phyloP scores from a whole-genome alignment of 1,140 invertebrate species.

The Drosophila grimshawi region DNA sequence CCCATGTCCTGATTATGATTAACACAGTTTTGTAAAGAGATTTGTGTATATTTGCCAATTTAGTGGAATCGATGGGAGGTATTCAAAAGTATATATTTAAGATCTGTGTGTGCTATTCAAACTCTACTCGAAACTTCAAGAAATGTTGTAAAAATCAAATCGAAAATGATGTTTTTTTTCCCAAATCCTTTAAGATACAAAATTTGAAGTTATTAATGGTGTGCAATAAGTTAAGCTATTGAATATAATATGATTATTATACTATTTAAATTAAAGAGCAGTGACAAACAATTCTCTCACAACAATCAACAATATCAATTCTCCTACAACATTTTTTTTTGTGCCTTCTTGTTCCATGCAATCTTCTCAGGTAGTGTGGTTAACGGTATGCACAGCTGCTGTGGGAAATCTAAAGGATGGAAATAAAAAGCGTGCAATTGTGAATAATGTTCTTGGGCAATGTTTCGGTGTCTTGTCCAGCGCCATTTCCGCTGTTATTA shows the following conservation, averaged over 20 bases:
- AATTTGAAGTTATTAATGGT: background rate
- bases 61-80: background rate
- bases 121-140: too few species aligned
- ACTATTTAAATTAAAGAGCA: constrained; percentile 7
- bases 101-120: background rate
- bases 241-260: constrained; percentile 9
- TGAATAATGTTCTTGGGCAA: constrained; percentile 92
- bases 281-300: constrained; percentile 5
- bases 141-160: too few species aligned
- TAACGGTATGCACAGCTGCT: constrained; percentile 92
- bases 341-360: constrained; percentile 58
- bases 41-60: background rate
- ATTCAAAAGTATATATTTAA: background rate
- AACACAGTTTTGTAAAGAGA: too few species aligned
- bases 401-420: constrained; percentile 93
- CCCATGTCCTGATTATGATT: too few species aligned
- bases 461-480: constrained; percentile 95
- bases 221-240: background rate
- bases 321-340: constrained; percentile 29
- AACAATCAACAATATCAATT: constrained; percentile 20
- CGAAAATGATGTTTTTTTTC: too few species aligned
- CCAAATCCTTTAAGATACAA: too few species aligned
- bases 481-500: constrained; percentile 94
- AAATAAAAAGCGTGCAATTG: constrained; percentile 90
- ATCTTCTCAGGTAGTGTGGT: constrained; percentile 91